Evolutionary conservation across 2,113 vertebrate genomes (phyloP), one percentile per base, ranked within the genome.

Genomic region (Lucifuga dentata): DNA sequence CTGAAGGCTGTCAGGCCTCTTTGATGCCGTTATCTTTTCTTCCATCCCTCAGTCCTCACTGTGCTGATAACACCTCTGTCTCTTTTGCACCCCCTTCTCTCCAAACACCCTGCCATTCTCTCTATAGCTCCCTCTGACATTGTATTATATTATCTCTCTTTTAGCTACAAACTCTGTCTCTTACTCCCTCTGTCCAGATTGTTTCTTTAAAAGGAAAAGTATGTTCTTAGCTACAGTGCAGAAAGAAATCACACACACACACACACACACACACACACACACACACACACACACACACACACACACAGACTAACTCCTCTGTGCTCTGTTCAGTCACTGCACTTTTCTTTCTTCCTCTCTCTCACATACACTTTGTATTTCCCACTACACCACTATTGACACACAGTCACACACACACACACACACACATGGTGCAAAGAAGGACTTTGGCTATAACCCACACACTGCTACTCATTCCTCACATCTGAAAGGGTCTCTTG

Each of bases 331-430:
- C 36, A 23, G 51, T 66, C 43, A 60, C 20, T 68, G n/a, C n/a
- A n/a, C 26, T 29, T 45, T 62, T 33, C 64, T 61, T 43, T 76
- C 73, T 68, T 75, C 68, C 52, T 60, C 83, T 76, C 70, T 90
- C 86, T 90, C 89, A 90, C 83, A 33, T 89, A 90, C 48, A 74
- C 87, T 89, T 88, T 88, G 87, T 90, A 90, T 90, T 90, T 90
- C 84, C 89, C 89, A 90, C 89, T 83, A 84, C 82, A 77, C 38
- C 76, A 88, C 82, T 82, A 89, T 53, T 80, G 71, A 88, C 80
- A 82, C 61, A 81, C 58, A 45, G 32, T 17, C 19, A 29, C 32
- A 29, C 38, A 26, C 55, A 51, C 60, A 56, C 52, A 61, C 23
- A 61, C 19, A 41, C 44, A 19, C 64, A n/a, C 39, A 62, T n/a